phyloP scores from a whole-genome alignment of 2,888 invertebrate species.

The Trachelus troglodyta region DNA sequence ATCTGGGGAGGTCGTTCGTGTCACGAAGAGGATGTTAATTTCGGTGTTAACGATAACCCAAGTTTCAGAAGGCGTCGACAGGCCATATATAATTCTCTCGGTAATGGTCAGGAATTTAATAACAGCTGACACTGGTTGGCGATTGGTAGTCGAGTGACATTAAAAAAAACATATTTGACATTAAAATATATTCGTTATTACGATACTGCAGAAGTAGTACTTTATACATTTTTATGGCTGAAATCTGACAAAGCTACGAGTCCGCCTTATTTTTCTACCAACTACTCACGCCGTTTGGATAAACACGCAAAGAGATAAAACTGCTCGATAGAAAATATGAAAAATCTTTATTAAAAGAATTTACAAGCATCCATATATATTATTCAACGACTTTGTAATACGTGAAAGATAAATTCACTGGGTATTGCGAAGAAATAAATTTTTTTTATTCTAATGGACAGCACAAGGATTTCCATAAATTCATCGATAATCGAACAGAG shows the following conservation, averaged over 20 bases:
- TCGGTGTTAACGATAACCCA: conserved; percentile 10
- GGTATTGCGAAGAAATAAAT: neutral
- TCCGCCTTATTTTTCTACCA: neutral
- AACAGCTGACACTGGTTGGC: neutral
- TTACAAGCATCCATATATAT: neutral
- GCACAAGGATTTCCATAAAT: neutral
- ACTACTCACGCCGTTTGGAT: neutral
- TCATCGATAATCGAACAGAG: neutral
- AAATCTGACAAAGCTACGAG: neutral
- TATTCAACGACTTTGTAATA: neutral
- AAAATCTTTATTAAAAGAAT: neutral
- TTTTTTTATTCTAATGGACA: neutral
- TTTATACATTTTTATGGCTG: neutral
- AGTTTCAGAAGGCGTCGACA: neutral
- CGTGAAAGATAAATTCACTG: neutral
- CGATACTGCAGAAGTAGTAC: neutral
- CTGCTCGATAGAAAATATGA: neutral
- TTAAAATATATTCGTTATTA: neutral
- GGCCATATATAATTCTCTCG: neutral
- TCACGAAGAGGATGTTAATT: conserved; percentile 35
- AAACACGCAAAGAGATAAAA: neutral
- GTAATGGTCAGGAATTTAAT: neutral
- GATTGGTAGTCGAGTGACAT: neutral
- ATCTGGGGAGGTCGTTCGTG: conserved; percentile 28
- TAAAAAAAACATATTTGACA: neutral